Conservation (phyloP, 2,113 vertebrate species). For the Tichodroma muraria region DNA sequence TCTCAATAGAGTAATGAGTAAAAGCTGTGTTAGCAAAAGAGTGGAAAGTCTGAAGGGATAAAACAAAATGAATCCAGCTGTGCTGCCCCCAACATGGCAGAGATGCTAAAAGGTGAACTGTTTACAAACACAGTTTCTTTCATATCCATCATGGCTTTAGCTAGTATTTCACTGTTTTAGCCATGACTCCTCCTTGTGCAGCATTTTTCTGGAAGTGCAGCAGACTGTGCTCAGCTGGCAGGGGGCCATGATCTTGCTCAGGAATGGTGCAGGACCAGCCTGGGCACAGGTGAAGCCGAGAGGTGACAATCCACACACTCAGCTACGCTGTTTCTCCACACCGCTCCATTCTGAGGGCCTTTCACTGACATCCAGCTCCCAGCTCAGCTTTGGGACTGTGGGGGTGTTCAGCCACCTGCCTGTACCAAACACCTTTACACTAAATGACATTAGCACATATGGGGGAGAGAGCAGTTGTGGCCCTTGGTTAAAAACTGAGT, state of each 20-base stretch:
- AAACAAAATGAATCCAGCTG: neutral
- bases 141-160: neutral
- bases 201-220: neutral
- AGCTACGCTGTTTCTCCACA: neutral
- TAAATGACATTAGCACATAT: neutral
- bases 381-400: neutral
- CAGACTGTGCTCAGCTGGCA: neutral
- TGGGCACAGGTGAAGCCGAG: neutral
- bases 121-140: neutral
- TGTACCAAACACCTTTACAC: neutral
- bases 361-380: neutral
- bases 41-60: neutral
- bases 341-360: accelerated
- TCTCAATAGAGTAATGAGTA: neutral
- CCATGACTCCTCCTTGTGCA: neutral
- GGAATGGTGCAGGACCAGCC: neutral
- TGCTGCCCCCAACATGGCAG: neutral
- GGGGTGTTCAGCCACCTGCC: neutral
- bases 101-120: neutral
- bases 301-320: neutral
- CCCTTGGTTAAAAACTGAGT: neutral
- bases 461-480: neutral
- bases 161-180: neutral
- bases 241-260: neutral
- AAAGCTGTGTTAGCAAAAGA: neutral